A percentile compares a stretch with the other conserved stretches of the same genome.
Conservation (phyloP, 2,888 invertebrate genomes). For the Tinea semifulvella region DNA sequence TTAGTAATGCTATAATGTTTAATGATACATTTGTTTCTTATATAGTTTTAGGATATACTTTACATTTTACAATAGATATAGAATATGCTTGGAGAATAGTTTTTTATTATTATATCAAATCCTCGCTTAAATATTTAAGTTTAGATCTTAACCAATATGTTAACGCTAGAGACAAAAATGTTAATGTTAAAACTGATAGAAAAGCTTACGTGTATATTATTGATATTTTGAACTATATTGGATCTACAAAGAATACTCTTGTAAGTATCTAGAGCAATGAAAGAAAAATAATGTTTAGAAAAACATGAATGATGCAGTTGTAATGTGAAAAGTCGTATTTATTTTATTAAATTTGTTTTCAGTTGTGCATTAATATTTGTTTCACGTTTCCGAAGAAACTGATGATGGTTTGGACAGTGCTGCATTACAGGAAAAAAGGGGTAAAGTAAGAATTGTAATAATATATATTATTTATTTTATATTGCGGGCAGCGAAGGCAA, state of each 20-base stretch:
- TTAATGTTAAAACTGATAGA: neutral
- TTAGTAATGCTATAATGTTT: neutral
- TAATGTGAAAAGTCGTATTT: neutral
- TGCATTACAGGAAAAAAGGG: neutral
- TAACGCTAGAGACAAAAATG: neutral
- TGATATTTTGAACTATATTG: neutral
- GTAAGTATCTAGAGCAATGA: neutral
- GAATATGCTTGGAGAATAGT: conserved; percentile 1
- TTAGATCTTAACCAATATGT: neutral
- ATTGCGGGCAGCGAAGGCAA: too few species aligned
- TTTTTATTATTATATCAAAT: neutral
- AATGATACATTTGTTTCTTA: neutral
- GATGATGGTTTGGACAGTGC: neutral
- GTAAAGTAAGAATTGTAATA: too few species aligned
- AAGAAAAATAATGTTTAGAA: too few species aligned
- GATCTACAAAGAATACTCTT: neutral
- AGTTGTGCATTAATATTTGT: neutral
- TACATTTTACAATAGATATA: neutral
- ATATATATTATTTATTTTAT: too few species aligned
- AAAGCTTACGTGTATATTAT: neutral
- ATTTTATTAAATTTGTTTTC: neutral
- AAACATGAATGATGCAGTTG: too few species aligned
- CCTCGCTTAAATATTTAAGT: neutral
- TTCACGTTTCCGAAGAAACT: conserved; percentile 1
- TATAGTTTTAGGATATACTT: neutral